phyloP scores from a whole-genome alignment of 2,113 vertebrate genomes.

The Pterocles gutturalis region DNA sequence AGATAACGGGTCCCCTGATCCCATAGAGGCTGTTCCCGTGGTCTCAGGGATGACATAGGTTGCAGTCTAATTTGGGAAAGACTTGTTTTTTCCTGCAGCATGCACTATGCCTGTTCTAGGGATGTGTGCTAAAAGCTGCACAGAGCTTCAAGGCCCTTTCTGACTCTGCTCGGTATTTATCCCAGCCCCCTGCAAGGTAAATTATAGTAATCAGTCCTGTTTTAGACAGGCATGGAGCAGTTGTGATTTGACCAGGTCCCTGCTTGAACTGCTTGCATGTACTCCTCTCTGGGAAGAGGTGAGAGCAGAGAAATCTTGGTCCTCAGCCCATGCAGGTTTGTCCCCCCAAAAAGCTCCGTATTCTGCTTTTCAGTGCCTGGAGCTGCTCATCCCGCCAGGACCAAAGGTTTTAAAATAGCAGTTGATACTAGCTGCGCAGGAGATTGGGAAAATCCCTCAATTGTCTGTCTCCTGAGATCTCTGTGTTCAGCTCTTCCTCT shows the following conservation, averaged over 20 bases:
- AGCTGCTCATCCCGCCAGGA: not conserved
- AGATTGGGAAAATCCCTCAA: not conserved
- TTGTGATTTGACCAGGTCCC: not conserved
- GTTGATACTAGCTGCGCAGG: not conserved
- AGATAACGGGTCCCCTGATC: not conserved
- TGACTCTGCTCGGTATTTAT: not conserved
- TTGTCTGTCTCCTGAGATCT: not conserved
- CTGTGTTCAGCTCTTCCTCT: not conserved
- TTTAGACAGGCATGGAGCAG: not conserved
- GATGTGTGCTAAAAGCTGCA: not conserved
- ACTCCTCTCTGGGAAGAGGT: not conserved
- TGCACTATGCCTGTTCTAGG: not conserved
- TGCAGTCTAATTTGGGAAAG: not conserved
- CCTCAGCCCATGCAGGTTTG: fast-evolving
- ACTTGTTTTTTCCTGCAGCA: not conserved
- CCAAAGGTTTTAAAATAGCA: not conserved
- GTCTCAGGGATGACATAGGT: not conserved
- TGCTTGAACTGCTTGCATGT: not conserved
- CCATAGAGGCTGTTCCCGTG: not conserved
- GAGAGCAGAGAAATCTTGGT: not conserved
- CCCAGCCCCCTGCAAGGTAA: not conserved
- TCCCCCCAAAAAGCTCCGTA: not conserved
- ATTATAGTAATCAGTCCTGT: not conserved
- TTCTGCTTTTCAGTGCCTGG: not conserved
- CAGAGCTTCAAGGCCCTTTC: not conserved